phyloP scores from a whole-genome alignment of 2,888 invertebrate species.

The Pasiphila rectangulata region DNA sequence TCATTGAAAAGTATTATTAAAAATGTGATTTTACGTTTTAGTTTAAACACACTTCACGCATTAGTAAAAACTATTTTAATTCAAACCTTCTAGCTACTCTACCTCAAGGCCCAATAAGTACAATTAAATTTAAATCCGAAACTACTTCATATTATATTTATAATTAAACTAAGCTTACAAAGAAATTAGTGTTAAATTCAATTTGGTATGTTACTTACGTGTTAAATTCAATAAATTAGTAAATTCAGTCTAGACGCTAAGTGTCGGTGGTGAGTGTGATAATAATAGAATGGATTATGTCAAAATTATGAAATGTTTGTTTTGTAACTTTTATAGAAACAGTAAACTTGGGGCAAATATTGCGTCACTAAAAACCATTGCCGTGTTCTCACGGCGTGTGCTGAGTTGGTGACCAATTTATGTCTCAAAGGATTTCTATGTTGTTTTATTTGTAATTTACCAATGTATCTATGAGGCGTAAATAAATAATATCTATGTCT shows the following conservation, averaged over 20 bases:
- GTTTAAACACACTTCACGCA: constrained; percentile 6
- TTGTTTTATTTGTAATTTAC: no score
- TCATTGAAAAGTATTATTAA: no score
- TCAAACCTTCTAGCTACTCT: constrained; percentile 1
- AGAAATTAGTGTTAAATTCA: constrained; percentile 38
- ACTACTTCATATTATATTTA: constrained; percentile 5
- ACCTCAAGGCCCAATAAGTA: constrained; percentile 24
- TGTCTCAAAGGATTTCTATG: no score
- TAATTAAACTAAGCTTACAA: constrained; percentile 29
- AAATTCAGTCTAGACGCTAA: constrained; percentile 65
- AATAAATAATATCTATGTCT: no score
- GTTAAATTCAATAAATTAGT: constrained; percentile 59
- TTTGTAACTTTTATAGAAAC: neutral
- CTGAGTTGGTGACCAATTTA: no score
- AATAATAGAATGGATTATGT: neutral
- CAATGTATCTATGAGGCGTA: no score
- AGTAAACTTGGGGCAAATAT: neutral
- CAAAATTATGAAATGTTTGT: neutral
- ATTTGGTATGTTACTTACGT: constrained; percentile 71
- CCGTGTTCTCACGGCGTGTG: no score
- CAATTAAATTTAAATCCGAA: constrained; percentile 23
- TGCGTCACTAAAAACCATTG: no score
- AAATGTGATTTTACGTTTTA: constrained; percentile 2
- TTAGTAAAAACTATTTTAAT: constrained; percentile 5
- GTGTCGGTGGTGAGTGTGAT: constrained; percentile 58